A percentile compares a stretch with the other conserved stretches of the same genome.
These are phyloP conservation scores for Protobothrops mucrosquamatus DNA, from an alignment of 2,113 vertebrate genomes.

Conservation along the genomic window DNA sequence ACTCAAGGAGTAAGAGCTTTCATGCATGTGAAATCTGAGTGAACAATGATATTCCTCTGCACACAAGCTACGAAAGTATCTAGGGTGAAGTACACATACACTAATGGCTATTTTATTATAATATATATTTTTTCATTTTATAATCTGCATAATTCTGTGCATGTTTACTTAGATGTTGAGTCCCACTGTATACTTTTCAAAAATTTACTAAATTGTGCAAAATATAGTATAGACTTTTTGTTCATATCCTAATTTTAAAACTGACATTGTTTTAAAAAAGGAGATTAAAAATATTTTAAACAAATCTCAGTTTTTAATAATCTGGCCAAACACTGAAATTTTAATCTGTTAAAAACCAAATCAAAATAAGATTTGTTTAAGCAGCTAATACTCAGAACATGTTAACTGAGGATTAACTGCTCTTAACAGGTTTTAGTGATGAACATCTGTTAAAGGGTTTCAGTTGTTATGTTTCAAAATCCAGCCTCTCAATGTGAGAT, in stretches of 20 bases:
- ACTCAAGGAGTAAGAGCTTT: not conserved
- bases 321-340: slow-evolving; percentile 14
- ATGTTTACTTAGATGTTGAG: not conserved
- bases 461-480: not conserved
- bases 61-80: not conserved
- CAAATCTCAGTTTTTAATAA: slow-evolving; percentile 14
- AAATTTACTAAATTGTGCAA: not conserved
- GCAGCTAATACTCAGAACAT: slow-evolving; percentile 19
- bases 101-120: not conserved
- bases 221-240: not conserved
- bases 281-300: slow-evolving; percentile 11
- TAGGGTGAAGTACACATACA: not conserved
- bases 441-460: slow-evolving; percentile 24
- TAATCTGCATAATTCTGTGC: not conserved
- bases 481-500: not conserved
- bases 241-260: slow-evolving; percentile 21
- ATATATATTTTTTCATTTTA: slow-evolving; percentile 16
- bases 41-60: not conserved
- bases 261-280: slow-evolving; percentile 11
- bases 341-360: not conserved
- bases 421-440: slow-evolving; percentile 15
- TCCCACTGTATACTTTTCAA: not conserved
- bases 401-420: slow-evolving; percentile 4
- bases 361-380: not conserved
- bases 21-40: not conserved